phyloP scores from a whole-genome alignment of 2,888 invertebrate genomes.

The Tetramorium bicarinatum region DNA sequence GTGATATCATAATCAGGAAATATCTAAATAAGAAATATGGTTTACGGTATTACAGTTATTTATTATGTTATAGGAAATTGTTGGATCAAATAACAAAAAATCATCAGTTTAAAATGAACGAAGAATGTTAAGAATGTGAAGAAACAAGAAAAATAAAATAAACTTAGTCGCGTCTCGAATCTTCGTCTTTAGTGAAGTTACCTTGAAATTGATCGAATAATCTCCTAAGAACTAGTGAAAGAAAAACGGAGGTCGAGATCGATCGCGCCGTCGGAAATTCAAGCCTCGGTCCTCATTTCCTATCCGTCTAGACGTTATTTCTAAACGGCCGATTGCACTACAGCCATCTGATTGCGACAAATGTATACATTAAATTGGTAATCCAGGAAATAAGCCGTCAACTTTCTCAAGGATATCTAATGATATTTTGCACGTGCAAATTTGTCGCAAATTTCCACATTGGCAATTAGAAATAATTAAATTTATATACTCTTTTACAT shows the following conservation, averaged over 20 bases:
- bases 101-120: neutral
- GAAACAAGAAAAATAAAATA: neutral
- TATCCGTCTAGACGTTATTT: constrained; percentile 26
- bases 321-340: neutral
- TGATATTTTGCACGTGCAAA: neutral
- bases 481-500: neutral
- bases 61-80: neutral
- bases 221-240: constrained; percentile 1
- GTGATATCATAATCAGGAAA: constrained; percentile 3
- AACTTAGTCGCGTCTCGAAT: neutral
- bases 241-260: constrained; percentile 29
- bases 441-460: neutral
- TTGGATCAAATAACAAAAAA: neutral
- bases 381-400: constrained; percentile 27
- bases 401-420: neutral
- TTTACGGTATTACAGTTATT: neutral
- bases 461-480: neutral
- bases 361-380: neutral
- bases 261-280: constrained; percentile 25
- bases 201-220: constrained; percentile 31
- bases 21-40: neutral
- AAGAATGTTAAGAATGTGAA: neutral
- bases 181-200: constrained; percentile 13
- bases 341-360: neutral
- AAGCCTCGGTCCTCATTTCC: constrained; percentile 21